phyloP scores from a whole-genome alignment of 1,140 invertebrate genomes.

The Drosophila ficusphila region DNA sequence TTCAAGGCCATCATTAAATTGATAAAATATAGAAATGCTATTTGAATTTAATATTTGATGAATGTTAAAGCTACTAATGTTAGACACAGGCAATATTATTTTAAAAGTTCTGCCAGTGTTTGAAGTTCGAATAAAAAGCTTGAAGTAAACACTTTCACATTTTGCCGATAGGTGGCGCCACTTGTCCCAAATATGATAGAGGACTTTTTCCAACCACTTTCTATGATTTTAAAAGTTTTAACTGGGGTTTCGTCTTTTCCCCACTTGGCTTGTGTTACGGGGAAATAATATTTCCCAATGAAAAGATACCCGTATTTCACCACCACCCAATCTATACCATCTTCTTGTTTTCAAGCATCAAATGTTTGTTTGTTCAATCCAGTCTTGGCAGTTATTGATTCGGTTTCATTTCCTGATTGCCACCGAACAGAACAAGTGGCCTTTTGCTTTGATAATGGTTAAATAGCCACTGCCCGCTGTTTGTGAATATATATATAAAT shows the following conservation, averaged over 20 bases:
- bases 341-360: not conserved
- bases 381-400: conserved; percentile 38
- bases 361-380: conserved; percentile 5
- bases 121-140: not conserved
- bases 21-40: no score
- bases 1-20: no score
- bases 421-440: conserved; percentile 1
- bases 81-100: not conserved
- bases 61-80: not conserved
- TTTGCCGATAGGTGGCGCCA: conserved; percentile 1
- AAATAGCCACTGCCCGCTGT: conserved; percentile 3
- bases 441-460: conserved; percentile 7
- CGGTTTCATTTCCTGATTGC: conserved; percentile 26
- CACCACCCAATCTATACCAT: not conserved
- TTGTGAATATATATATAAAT: conserved; percentile 26
- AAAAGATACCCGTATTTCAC: not conserved
- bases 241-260: not conserved
- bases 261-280: not conserved
- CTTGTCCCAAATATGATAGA: conserved; percentile 4
- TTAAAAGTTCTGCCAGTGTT: not conserved
- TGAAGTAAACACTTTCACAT: not conserved
- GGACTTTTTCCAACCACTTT: not conserved
- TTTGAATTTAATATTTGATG: no score
- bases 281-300: not conserved
- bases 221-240: not conserved